Evolutionary conservation across 1,140 invertebrate species (phyloP), one percentile per base, ranked within the genome.

Genomic region (Dinoponera quadriceps): DNA sequence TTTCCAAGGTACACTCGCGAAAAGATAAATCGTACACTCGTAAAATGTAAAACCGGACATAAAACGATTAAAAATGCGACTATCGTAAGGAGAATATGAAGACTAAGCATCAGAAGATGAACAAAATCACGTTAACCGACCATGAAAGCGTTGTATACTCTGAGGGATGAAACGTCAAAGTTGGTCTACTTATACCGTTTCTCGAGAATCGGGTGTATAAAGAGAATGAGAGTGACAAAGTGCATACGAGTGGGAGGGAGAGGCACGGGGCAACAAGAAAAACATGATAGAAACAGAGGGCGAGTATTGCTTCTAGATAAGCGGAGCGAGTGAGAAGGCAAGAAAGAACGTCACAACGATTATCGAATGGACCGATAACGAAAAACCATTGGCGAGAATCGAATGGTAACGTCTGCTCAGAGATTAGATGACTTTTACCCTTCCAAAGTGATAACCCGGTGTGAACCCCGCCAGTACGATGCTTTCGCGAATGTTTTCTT

Each of bases 171-270:
- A 87, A 84, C 68, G 27, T 80, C 18, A 55, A 84, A 83, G 73
- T 86, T 85, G 54, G 49, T 66, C 86, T 91, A 92, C 91, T 92
- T 93, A 93, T 93, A 92, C 85, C 68, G 51, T 55, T 65, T 54
- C 29, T 90, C 88, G 63, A 11, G 3, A 75, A 60, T 60, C 20
- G 48, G 27, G 22, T 2, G n/a, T 87, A 74, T 75, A 86, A 82
- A 82, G 77, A 44, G 65, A 85, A 75, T 82, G 57, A 59, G 29
- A 57, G 25, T 55, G 38, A 72, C 66, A 11, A 7, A 69, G 29
- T 69, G 22, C 18, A n/a, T 25, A 57, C n/a, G 16, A 16, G 13
- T 4, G 13, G n/a, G 55, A 29, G 51, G 13, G 22, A 25, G 38
- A 22, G 48, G 27, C 49, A 80, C 5, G 18, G 55, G 65, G 51